Evolutionary conservation across 30 jellyfish, hydroid and myxozoan genomes (phyloP).

Genomic region (Cassiopea andromeda): DNA sequence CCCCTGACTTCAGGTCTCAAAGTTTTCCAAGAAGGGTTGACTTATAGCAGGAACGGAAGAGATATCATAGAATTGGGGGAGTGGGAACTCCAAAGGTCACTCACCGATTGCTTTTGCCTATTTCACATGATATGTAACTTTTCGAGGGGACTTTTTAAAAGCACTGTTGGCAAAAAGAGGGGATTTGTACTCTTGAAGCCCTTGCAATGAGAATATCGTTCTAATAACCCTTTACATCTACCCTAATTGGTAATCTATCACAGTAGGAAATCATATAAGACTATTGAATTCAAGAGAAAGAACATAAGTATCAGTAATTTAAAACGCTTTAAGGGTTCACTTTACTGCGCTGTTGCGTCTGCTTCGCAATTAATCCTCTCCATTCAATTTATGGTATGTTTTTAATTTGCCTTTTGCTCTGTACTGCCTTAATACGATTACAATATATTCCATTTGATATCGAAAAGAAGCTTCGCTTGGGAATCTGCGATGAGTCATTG

Average conservation of each 20-base stretch:
- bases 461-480: background rate
- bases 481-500: constrained; percentile 1
- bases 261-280: background rate
- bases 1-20: too few relatives aligned
- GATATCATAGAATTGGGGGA: too few relatives aligned
- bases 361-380: background rate
- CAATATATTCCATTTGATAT: background rate
- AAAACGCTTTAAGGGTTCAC: background rate
- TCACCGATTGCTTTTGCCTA: too few relatives aligned
- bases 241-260: background rate
- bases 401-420: constrained; percentile 6
- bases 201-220: background rate
- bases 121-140: too few relatives aligned
- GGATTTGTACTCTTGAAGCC: too few relatives aligned
- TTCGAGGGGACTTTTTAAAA: too few relatives aligned
- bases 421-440: background rate
- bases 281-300: background rate
- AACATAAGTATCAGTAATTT: background rate
- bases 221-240: background rate
- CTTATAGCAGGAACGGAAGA: too few relatives aligned
- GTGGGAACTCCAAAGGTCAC: too few relatives aligned
- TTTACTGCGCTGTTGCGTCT: constrained; percentile 17
- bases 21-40: too few relatives aligned
- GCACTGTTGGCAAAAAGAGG: too few relatives aligned
- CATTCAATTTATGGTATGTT: constrained; percentile 2